Base-by-base conservation (phyloP, 2,113 vertebrate species). In the Stomatorhinus ivindoensis region DNA sequence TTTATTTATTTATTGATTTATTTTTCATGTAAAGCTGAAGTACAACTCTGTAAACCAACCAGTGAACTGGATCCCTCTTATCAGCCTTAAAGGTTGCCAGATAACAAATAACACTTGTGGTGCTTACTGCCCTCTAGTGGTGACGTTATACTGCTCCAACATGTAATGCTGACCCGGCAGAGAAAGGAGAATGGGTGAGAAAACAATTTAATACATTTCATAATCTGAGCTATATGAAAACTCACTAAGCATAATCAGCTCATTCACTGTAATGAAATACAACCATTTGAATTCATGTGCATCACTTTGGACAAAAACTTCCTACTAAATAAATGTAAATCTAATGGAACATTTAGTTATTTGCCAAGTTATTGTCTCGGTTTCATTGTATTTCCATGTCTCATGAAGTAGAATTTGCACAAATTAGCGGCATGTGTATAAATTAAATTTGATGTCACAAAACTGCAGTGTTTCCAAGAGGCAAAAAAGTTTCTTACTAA, bases 101-200 rank as follows among this genome's bases (percentile, higher is more conserved):
- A 48, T 35, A 19, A 17, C 15, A 15, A 21, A n/a, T n/a, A 39
- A 42, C 24, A 86, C 27, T 53, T 55, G 86, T 88, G 73, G 89
- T 87, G 50, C 42, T 90, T 61, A 88, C n/a, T 87, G 35, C 89
- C 89, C 87, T 84, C 89, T 88, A 84, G 87, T 90, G 89, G 89
- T 39, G 51, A 46, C 19, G 7, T 44, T 21, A 47, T n/a, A n/a
- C 8, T 47, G 27, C n/a, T 53, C 48, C 47, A 19, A 39, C 8
- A 87, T 19, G 50, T 87, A 35, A 19, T 21, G 85, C 27, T 19
- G 50, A 87, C 35, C 6, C 8, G 42, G 44, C 86, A 87, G 51
- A 76, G 17, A 6, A 80, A 17, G 73, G 1, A 2, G 73, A 39
- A 35, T 15, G 73, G 73, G 17, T 80, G 35, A 80, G 11, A 80